Evolutionary conservation across 2,888 invertebrate species (phyloP).

Genomic region (Drosophila heteroneura): DNA sequence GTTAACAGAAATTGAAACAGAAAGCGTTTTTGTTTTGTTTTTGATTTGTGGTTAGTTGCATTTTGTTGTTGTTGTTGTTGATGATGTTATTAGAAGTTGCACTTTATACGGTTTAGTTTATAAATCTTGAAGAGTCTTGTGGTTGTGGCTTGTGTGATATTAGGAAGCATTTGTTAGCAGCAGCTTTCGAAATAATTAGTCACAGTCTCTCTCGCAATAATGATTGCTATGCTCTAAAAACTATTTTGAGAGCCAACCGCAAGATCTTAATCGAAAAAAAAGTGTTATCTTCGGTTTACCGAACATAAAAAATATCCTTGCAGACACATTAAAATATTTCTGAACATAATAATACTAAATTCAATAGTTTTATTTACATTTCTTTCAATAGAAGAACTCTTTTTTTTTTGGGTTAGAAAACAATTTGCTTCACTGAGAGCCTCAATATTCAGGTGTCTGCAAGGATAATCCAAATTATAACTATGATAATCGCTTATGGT

Average conservation of each 20-base stretch:
- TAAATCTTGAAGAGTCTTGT: slow-evolving; percentile 6
- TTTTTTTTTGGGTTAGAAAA: neutral
- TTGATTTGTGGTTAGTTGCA: slow-evolving; percentile 47
- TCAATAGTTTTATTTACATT: neutral
- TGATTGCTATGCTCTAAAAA: slow-evolving; percentile 6
- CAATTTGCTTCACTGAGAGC: neutral
- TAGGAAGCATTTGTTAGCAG: slow-evolving; percentile 43
- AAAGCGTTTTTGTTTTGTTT: slow-evolving; percentile 14
- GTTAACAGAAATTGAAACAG: slow-evolving; percentile 55
- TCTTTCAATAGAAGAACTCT: neutral
- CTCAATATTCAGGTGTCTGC: neutral
- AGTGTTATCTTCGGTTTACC: neutral
- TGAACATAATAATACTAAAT: neutral
- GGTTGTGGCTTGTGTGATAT: slow-evolving; percentile 22
- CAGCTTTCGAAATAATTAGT: slow-evolving; percentile 30
- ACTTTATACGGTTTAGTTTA: slow-evolving; percentile 38
- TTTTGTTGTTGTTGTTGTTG: slow-evolving; percentile 11
- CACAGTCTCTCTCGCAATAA: slow-evolving; percentile 10
- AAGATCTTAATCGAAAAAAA: slow-evolving; percentile 2
- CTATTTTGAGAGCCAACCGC: neutral
- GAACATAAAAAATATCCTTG: neutral
- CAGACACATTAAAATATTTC: neutral
- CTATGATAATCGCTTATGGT: slow-evolving; percentile 14
- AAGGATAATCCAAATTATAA: slow-evolving; percentile 15
- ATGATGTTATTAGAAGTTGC: slow-evolving; percentile 40